Conservation (phyloP, 2,888 invertebrate species). For the Luffia ferchaultella region DNA sequence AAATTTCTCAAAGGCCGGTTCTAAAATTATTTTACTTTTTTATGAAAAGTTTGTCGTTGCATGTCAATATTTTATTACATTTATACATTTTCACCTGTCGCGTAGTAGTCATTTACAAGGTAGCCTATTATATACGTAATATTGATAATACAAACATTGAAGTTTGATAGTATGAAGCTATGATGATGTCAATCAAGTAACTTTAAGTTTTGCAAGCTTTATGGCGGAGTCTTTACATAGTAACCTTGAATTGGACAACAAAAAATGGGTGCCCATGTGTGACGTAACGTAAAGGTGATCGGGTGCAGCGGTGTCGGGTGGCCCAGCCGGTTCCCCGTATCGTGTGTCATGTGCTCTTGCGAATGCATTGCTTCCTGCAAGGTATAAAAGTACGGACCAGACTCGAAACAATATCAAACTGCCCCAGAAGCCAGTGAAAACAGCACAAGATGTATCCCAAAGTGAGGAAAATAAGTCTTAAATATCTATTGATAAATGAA, state of each 20-base stretch:
- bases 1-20: too few relatives aligned
- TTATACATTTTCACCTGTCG: too few relatives aligned
- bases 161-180: too few relatives aligned
- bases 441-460: slow-evolving; percentile 51
- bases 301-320: slow-evolving; percentile 43
- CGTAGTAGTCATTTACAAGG: too few relatives aligned
- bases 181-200: too few relatives aligned
- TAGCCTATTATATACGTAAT: too few relatives aligned
- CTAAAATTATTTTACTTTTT: too few relatives aligned
- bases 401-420: slow-evolving; percentile 36
- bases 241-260: slow-evolving; percentile 47
- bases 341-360: slow-evolving; percentile 33
- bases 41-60: too few relatives aligned
- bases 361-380: slow-evolving; percentile 26
- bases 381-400: slow-evolving; percentile 52
- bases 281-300: slow-evolving; percentile 56
- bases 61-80: too few relatives aligned
- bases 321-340: slow-evolving; percentile 45
- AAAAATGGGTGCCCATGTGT: slow-evolving; percentile 33
- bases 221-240: slow-evolving; percentile 26
- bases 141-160: too few relatives aligned
- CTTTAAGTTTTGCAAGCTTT: slow-evolving; percentile 10
- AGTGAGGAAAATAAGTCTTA: slow-evolving; percentile 37
- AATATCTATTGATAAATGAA: background rate
- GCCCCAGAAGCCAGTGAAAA: slow-evolving; percentile 30